Conservation (phyloP, 2,797 vertebrate species). For the Rhinophrynus dorsalis region DNA sequence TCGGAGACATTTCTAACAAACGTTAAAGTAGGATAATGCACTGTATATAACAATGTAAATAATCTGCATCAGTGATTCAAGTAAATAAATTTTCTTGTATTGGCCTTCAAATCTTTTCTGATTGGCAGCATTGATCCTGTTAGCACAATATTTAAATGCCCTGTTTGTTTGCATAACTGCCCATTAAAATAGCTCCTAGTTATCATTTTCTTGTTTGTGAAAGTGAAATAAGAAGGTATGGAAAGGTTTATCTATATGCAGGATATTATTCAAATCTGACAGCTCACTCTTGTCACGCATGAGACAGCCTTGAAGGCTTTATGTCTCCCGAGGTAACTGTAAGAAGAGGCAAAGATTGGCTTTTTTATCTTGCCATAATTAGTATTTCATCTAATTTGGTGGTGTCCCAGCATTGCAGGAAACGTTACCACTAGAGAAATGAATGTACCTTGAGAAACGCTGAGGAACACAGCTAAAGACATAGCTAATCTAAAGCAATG, state of each 20-base stretch:
- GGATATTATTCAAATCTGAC: constrained; percentile 67
- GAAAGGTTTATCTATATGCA: constrained; percentile 60
- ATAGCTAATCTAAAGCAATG: not conserved
- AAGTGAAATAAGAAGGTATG: constrained; percentile 55
- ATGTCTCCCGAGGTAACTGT: constrained; percentile 53
- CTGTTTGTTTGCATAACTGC: constrained; percentile 66
- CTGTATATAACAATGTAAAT: no score
- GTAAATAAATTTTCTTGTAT: constrained; percentile 7
- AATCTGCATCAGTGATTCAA: no score
- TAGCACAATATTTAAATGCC: constrained; percentile 64
- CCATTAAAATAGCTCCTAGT: constrained; percentile 65
- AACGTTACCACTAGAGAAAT: not conserved
- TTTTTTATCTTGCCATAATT: constrained; percentile 57
- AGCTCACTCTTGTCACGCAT: constrained; percentile 62
- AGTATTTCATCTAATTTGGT: constrained; percentile 56
- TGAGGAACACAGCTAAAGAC: not conserved
- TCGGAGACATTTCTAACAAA: no score
- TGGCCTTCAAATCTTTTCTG: constrained; percentile 35
- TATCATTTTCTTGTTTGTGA: constrained; percentile 65
- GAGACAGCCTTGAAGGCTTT: constrained; percentile 59
- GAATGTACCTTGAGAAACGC: constrained; percentile 33
- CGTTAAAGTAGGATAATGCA: no score
- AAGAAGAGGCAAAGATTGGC: constrained; percentile 34
- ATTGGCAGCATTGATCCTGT: constrained; percentile 55
- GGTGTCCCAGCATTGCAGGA: not conserved